Evolutionary conservation across 37 sponge, comb jelly and placozoan genomes (phyloP), one percentile per base, ranked within the genome.

Genomic region (Spongilla lacustris): DNA sequence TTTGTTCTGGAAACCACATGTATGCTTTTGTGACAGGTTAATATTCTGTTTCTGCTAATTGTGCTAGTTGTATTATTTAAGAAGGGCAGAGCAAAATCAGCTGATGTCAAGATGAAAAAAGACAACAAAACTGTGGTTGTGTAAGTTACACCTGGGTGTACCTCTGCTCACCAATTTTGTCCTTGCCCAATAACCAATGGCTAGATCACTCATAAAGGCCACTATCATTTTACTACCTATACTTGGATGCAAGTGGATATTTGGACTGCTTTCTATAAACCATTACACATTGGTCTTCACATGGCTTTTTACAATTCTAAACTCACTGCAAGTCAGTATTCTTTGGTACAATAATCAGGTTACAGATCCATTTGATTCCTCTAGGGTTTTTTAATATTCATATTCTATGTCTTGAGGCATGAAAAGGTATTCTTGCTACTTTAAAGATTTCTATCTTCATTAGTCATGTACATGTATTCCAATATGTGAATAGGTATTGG

Each of bases 261-360:
- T 75, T 75, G 89, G 89, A 24, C 50, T 88, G 38, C 66, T 88
- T 87, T 76, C 89, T 68, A 78, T 88, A 30, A 79, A 74, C 74
- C 27, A 36, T 23, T 34, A 73, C 24, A 71, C 89, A 24, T 50
- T 58, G 24, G 80, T 83, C 21, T 82, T 88, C 34, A 73, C 83
- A 49, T 88, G 81, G 81, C 72, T 79, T 12, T 88, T 88, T 73
- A 74, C 76, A 13, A 67, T 88, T 4, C 68, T 88, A 36, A 88
- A 88, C 38, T 71, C 83, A 0, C 81, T 88, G 21, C 89, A 88
- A 66, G 89, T 82, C 22, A 70, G 33, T 69, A 9, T 9, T 31
- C 2, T 11, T 8, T 46, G 6, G 34, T 31, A 6, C n/a, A n/a
- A n/a, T n/a, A n/a, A n/a, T n/a, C n/a, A n/a, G 4, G 12, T 31